A percentile compares a stretch with the other conserved stretches of the same genome.
These are phyloP conservation scores for Morpho helenor DNA, from an alignment of 2,888 invertebrate species.

Conservation along the genomic window DNA sequence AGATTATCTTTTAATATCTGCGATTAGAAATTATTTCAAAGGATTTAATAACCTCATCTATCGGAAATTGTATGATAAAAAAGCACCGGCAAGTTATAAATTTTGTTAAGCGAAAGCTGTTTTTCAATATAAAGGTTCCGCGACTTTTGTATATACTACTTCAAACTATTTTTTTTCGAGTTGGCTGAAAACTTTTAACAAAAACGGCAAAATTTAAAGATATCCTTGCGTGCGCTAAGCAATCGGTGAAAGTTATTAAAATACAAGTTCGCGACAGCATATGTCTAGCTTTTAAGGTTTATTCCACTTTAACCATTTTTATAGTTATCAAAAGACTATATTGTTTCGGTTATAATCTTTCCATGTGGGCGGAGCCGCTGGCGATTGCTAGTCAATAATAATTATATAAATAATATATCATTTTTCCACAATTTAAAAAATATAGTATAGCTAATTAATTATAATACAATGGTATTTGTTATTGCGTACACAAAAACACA, in stretches of 20 bases:
- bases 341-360: too few species aligned
- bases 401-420: too few species aligned
- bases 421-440: too few species aligned
- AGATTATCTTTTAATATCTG: constrained; percentile 11
- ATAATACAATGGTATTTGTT: too few species aligned
- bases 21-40: constrained; percentile 16
- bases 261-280: too few species aligned
- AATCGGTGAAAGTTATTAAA: too few species aligned
- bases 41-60: constrained; percentile 13
- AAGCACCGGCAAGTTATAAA: neutral
- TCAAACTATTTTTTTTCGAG: neutral
- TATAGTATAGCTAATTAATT: too few species aligned
- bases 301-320: neutral
- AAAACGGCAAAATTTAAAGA: too few species aligned
- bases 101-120: constrained; percentile 1
- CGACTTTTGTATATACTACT: neutral
- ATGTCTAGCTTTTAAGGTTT: neutral
- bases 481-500: too few species aligned
- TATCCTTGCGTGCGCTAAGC: too few species aligned
- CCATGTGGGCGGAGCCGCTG: too few species aligned
- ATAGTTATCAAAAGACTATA: neutral
- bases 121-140: constrained; percentile 4
- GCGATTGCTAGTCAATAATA: too few species aligned
- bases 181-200: neutral
- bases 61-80: constrained; percentile 13